phyloP scores from a whole-genome alignment of 2,888 invertebrate genomes.

The Caprella mutica region DNA sequence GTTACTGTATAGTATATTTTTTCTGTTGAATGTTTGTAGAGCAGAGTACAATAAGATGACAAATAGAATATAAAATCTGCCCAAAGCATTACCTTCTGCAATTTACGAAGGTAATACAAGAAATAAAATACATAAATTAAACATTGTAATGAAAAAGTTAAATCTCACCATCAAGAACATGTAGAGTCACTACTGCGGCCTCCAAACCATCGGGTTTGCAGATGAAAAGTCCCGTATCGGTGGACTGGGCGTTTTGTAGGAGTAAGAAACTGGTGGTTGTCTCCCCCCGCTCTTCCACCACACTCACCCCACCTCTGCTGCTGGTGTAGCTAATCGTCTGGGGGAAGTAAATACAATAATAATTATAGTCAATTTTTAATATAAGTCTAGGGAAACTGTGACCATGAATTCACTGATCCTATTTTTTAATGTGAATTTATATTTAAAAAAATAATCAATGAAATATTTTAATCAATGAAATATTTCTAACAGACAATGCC shows the following conservation, averaged over 20 bases:
- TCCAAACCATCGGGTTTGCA: slow-evolving; percentile 89
- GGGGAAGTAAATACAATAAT: slow-evolving; percentile 35
- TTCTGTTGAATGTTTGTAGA: too few relatives aligned
- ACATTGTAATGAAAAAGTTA: not conserved
- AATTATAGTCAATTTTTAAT: not conserved
- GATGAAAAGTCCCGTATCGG: slow-evolving; percentile 81
- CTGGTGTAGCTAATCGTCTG: slow-evolving; percentile 93
- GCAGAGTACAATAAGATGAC: too few relatives aligned
- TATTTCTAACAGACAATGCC: too few relatives aligned
- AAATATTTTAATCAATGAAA: too few relatives aligned
- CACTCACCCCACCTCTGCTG: slow-evolving; percentile 76
- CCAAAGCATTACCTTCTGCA: too few relatives aligned
- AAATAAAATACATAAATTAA: not conserved
- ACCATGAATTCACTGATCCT: not conserved
- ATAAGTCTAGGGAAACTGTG: not conserved
- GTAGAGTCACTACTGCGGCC: slow-evolving; percentile 72
- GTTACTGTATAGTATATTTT: too few relatives aligned
- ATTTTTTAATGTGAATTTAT: too few relatives aligned
- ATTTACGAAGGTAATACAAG: too few relatives aligned
- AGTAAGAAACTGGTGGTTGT: slow-evolving; percentile 79
- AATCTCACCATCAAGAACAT: slow-evolving; percentile 74
- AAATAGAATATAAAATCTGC: too few relatives aligned
- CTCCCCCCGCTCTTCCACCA: slow-evolving; percentile 76
- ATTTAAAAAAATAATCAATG: too few relatives aligned
- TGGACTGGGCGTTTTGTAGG: slow-evolving; percentile 72